Percentiles rank a stretch among this genome's conserved stretches.
phyloP scores from a whole-genome alignment of 2,113 vertebrate species.

The Tragelaphus imberbis region DNA sequence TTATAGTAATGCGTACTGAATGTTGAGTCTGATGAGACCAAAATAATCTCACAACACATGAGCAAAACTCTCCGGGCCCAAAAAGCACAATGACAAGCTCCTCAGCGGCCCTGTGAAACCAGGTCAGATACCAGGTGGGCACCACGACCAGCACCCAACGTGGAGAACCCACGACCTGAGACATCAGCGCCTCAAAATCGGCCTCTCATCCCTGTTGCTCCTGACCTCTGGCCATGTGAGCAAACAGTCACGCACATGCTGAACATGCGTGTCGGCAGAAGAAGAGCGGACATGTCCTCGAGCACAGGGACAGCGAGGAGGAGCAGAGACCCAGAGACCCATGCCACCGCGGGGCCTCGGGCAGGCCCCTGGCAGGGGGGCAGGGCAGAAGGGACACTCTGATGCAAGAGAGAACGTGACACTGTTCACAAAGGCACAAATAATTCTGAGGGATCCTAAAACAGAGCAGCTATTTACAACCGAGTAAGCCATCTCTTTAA shows the following conservation, averaged over 20 bases:
- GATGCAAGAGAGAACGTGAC: fast-evolving
- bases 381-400: fast-evolving
- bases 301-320: fast-evolving
- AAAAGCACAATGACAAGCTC: fast-evolving
- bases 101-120: neutral
- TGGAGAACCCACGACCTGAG: neutral
- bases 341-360: fast-evolving
- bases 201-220: neutral
- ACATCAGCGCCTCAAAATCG: neutral
- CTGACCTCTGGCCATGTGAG: neutral
- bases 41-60: neutral
- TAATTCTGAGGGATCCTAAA: neutral
- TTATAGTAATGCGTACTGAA: neutral
- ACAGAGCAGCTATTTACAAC: neutral
- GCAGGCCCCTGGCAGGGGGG: neutral
- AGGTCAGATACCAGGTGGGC: fast-evolving
- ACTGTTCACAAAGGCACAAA: neutral
- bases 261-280: fast-evolving
- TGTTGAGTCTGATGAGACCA: neutral
- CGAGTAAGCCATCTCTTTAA: neutral
- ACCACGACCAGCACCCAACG: neutral
- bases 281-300: fast-evolving
- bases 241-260: fast-evolving
- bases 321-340: neutral
- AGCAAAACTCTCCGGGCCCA: neutral